Evolutionary conservation across 1,140 invertebrate species (phyloP).

Genomic region (Goniozus legneri): DNA sequence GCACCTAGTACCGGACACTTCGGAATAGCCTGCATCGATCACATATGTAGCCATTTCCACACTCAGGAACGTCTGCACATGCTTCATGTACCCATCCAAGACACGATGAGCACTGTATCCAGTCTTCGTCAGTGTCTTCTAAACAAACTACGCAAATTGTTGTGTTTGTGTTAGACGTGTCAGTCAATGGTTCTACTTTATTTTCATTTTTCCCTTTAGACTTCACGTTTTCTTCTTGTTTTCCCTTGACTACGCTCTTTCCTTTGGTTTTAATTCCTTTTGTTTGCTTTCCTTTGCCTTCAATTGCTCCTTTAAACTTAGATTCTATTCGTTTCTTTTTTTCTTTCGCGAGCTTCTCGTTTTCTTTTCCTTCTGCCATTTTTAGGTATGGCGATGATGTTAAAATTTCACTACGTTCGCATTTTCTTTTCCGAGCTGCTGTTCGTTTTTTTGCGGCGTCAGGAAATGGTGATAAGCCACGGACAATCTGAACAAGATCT

Average conservation of each 20-base stretch:
- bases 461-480: not conserved
- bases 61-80: not conserved
- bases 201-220: not conserved
- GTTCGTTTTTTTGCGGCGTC: not conserved
- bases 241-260: not conserved
- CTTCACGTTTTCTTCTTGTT: not conserved
- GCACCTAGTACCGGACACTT: too few relatives aligned
- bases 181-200: not conserved
- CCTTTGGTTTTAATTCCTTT: not conserved
- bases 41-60: not conserved
- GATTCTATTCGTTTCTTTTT: too few relatives aligned
- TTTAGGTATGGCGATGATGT: not conserved
- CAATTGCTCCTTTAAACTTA: not conserved
- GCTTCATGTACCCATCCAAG: not conserved
- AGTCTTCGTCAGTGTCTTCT: not conserved
- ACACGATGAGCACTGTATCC: not conserved
- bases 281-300: not conserved
- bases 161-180: not conserved
- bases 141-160: not conserved
- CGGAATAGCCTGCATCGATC: not conserved
- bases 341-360: too few relatives aligned
- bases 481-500: not conserved
- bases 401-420: not conserved
- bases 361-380: not conserved
- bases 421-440: not conserved